Percentiles rank a stretch among this genome's conserved stretches.
Conservation (phyloP, 2,888 invertebrate genomes). For the Cerastis rubricosa region DNA sequence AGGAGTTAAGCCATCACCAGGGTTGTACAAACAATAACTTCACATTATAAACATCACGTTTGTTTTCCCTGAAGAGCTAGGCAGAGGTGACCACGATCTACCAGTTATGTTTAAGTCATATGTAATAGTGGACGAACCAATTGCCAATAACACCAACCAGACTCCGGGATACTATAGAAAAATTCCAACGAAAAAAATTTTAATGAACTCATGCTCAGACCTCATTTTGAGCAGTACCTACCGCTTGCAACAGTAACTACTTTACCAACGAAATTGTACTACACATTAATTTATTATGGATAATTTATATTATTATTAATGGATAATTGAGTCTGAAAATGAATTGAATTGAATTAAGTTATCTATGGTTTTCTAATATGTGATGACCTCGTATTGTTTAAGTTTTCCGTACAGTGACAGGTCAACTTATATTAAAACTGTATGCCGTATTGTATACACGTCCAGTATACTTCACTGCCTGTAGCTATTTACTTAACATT, state of each 20-base stretch:
- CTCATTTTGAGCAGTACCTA: not conserved
- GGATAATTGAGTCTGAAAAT: no score
- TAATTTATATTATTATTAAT: no score
- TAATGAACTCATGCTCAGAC: no score
- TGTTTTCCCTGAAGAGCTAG: not conserved
- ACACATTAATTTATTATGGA: no score
- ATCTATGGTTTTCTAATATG: not conserved
- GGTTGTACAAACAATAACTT: not conserved
- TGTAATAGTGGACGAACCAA: not conserved
- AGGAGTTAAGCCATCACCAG: not conserved
- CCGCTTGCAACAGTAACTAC: not conserved
- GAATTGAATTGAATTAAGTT: no score
- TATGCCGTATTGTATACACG: no score
- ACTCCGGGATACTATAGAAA: not conserved
- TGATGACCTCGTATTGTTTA: not conserved
- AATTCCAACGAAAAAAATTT: not conserved
- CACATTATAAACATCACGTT: not conserved
- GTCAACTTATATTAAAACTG: not conserved
- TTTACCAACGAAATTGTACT: not conserved
- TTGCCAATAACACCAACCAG: not conserved
- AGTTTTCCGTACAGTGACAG: not conserved
- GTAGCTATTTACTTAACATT: conserved; percentile 36
- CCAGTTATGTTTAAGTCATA: not conserved
- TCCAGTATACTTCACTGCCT: not conserved
- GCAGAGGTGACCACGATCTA: not conserved